Percentiles rank a stretch among this genome's conserved stretches.
Conservation (phyloP, 2,888 invertebrate species). For the Dastarcus helophoroides region DNA sequence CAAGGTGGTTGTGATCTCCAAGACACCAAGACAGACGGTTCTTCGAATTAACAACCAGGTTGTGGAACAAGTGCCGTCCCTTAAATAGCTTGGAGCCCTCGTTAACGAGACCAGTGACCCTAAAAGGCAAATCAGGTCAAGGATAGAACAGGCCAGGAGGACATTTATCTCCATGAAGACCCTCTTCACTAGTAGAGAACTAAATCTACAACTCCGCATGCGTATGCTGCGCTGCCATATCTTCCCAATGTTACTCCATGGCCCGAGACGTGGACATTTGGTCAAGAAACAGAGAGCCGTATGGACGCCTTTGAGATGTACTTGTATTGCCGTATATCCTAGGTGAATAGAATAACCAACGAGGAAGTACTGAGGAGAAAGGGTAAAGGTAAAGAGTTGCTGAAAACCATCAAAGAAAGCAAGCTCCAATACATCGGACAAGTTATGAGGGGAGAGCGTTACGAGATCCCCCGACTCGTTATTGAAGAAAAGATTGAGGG, state of each 20-base stretch:
- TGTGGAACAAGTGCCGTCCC: conserved; percentile 7
- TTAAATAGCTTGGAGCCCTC: conserved; percentile 7
- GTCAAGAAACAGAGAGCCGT: not conserved
- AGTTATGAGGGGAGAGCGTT: too few relatives aligned
- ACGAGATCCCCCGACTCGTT: too few relatives aligned
- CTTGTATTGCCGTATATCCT: conserved; percentile 7
- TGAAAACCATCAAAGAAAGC: too few relatives aligned
- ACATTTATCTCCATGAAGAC: conserved; percentile 6
- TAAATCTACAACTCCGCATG: conserved; percentile 3
- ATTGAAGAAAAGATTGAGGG: too few relatives aligned
- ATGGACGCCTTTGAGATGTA: conserved; percentile 9
- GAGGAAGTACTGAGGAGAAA: conserved; percentile 4
- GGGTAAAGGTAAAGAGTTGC: too few relatives aligned
- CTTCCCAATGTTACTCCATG: conserved; percentile 6
- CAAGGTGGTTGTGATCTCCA: too few relatives aligned
- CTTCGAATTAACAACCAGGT: conserved; percentile 4
- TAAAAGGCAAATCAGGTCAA: conserved; percentile 6
- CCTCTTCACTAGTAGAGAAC: conserved; percentile 3
- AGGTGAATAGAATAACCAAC: conserved; percentile 3
- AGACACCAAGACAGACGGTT: too few relatives aligned
- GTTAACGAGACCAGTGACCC: conserved; percentile 8
- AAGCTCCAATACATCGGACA: too few relatives aligned
- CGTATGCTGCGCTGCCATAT: conserved; percentile 7
- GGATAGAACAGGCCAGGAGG: conserved; percentile 7
- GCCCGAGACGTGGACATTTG: conserved; percentile 8